Conservation (phyloP, 2,113 vertebrate genomes). For the Heteronetta atricapilla region DNA sequence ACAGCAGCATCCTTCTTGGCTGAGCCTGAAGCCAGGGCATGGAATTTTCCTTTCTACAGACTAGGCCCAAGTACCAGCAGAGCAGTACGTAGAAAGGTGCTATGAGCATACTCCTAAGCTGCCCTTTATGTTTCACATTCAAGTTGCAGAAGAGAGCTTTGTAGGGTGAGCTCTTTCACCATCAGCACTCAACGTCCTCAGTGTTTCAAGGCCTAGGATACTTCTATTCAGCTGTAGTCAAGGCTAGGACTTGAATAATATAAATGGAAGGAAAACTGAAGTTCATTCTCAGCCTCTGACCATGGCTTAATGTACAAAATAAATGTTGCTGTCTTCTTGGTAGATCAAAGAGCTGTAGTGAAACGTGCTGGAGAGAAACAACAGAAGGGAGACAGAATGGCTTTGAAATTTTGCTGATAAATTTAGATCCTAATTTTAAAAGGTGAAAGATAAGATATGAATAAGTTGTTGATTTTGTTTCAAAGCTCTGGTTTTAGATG, state of each 20-base stretch:
- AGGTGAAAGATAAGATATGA: neutral
- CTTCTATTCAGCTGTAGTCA: neutral
- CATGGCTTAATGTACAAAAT: neutral
- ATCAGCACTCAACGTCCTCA: neutral
- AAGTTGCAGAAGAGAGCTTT: neutral
- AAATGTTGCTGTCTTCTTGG: neutral
- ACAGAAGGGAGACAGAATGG: neutral
- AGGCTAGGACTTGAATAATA: neutral
- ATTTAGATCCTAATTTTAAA: neutral
- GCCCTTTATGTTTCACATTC: accelerated
- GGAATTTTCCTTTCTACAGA: neutral
- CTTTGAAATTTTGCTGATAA: neutral
- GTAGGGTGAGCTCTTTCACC: neutral
- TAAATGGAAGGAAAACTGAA: neutral
- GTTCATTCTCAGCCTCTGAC: neutral
- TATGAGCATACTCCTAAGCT: accelerated
- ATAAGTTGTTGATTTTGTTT: neutral
- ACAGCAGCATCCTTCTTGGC: neutral
- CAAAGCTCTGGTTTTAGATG: neutral
- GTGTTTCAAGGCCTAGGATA: neutral
- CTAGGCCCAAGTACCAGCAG: neutral
- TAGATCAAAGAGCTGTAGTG: neutral
- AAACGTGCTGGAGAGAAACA: neutral
- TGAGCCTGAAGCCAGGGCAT: accelerated
- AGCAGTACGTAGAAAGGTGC: neutral